A percentile compares a stretch with the other conserved stretches of the same genome.
Conservation (phyloP, 2,113 vertebrate genomes). For the Larimichthys crocea region DNA sequence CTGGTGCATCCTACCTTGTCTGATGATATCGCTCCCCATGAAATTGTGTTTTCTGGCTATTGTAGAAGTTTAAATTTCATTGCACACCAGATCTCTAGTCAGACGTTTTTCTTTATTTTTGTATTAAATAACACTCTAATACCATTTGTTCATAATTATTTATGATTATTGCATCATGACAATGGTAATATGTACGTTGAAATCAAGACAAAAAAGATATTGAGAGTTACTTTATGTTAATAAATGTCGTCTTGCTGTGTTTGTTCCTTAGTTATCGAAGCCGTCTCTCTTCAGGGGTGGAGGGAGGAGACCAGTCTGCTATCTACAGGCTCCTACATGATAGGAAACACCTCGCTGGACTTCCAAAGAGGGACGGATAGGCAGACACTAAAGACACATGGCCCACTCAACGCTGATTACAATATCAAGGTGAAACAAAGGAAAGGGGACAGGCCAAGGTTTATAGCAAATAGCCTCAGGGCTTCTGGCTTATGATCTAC, state of each 20-base stretch:
- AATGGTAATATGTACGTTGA: too few species aligned
- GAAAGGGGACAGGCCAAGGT: not conserved
- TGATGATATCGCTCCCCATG: not conserved
- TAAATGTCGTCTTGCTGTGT: not conserved
- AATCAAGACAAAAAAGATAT: too few species aligned
- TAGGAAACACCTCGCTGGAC: slow-evolving; percentile 92
- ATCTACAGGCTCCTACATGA: slow-evolving; percentile 81
- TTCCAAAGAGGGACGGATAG: slow-evolving; percentile 88
- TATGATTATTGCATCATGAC: not conserved
- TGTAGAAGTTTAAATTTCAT: not conserved
- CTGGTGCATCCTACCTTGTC: not conserved
- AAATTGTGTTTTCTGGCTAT: not conserved
- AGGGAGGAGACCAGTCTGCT: slow-evolving; percentile 87
- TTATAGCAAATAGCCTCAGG: not conserved
- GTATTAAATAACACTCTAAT: not conserved
- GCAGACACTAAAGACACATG: slow-evolving; percentile 87
- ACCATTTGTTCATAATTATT: not conserved
- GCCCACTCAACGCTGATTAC: slow-evolving; percentile 90
- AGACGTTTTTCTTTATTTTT: not conserved
- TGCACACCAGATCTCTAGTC: not conserved
- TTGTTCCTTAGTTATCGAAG: slow-evolving; percentile 87
- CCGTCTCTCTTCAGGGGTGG: slow-evolving; percentile 87
- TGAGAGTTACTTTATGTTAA: not conserved
- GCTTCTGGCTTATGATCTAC: not conserved
- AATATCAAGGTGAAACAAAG: slow-evolving; percentile 89